Percentiles rank a stretch among this genome's conserved stretches.
phyloP scores from a whole-genome alignment of 2,113 vertebrate genomes.

The Nicator chloris region DNA sequence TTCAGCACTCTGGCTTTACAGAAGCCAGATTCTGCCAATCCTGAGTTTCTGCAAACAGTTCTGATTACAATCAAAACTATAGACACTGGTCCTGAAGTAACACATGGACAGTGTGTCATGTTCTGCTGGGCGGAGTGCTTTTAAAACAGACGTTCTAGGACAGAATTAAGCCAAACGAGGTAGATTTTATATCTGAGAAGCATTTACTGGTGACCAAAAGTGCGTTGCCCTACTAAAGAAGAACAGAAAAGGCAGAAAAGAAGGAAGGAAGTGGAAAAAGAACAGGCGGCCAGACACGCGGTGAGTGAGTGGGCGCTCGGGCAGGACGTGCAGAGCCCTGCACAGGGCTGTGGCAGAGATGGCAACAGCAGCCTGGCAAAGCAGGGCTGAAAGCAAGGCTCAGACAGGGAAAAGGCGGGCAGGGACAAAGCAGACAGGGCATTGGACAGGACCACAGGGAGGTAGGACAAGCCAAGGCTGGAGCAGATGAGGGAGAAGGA shows the following conservation, averaged over 20 bases:
- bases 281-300: rapidly evolving
- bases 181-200: background rate
- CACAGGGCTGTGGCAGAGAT: background rate
- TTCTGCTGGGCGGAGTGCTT: background rate
- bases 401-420: background rate
- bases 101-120: rapidly evolving
- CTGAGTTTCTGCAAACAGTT: background rate
- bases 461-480: background rate
- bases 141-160: background rate
- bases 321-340: background rate
- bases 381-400: background rate
- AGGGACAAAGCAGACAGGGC: too few relatives aligned
- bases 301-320: rapidly evolving
- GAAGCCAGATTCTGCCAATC: background rate
- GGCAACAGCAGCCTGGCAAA: rapidly evolving
- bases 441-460: rapidly evolving
- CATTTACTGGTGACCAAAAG: background rate
- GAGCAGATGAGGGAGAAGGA: background rate
- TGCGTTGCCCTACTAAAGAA: background rate
- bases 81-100: background rate
- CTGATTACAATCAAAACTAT: rapidly evolving
- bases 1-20: background rate
- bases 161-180: rapidly evolving
- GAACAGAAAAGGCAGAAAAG: background rate
- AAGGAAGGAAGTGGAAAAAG: background rate